Conservation (phyloP, 2,797 vertebrate genomes). For the Odontamblyopus rebecca region DNA sequence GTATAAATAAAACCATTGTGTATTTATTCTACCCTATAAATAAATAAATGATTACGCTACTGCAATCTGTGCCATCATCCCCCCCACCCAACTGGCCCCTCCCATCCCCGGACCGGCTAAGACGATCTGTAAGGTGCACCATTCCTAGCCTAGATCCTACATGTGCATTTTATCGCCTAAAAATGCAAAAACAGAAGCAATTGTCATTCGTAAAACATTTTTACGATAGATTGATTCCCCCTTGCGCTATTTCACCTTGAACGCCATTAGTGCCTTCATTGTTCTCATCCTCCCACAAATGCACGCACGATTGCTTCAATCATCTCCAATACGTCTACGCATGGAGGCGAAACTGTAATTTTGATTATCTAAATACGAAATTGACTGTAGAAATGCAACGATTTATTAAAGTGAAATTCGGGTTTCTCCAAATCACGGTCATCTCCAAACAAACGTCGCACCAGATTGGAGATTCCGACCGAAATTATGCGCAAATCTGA, state of each 20-base stretch:
- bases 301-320: conserved; percentile 12
- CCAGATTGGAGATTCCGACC: conserved; percentile 1
- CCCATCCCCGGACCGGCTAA: conserved; percentile 12
- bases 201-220: neutral
- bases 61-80: conserved; percentile 26
- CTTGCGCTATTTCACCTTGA: neutral
- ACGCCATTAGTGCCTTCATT: conserved; percentile 30
- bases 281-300: conserved; percentile 49
- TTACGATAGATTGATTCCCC: neutral
- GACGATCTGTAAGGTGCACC: conserved; percentile 5
- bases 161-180: neutral
- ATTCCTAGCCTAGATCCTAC: neutral
- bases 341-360: neutral
- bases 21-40: conserved; percentile 13
- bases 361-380: too few species aligned
- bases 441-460: neutral
- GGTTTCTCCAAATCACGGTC: neutral
- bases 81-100: conserved; percentile 44
- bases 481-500: neutral
- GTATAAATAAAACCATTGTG: neutral
- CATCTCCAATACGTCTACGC: too few species aligned
- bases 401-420: neutral
- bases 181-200: neutral
- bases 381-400: neutral
- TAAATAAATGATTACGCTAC: conserved; percentile 25